These are phyloP conservation scores for Anthoscopus minutus DNA, from an alignment of 2,113 vertebrate genomes.

Conservation along the genomic window DNA sequence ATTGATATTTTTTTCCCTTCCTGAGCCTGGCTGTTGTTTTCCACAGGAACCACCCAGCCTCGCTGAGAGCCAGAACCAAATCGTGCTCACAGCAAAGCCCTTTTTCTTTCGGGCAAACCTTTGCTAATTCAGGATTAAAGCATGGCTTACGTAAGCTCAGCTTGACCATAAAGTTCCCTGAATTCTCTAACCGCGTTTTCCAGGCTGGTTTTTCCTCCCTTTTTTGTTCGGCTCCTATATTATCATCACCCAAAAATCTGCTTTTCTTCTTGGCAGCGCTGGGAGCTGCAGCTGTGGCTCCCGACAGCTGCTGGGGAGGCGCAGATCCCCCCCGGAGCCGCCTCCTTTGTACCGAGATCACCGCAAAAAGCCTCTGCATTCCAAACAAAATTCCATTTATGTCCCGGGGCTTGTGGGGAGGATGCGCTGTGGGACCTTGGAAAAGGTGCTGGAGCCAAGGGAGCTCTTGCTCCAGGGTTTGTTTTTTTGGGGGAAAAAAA, in stretches of 20 bases:
- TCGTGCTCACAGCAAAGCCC: not conserved
- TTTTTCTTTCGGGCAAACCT: not conserved
- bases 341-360: not conserved
- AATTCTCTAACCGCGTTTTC: not conserved
- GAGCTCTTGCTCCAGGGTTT: not conserved
- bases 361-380: not conserved
- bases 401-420: not conserved
- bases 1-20: not conserved
- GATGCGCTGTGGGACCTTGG: not conserved
- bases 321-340: not conserved
- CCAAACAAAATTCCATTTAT: not conserved
- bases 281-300: conserved; percentile 36
- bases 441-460: not conserved
- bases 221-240: not conserved
- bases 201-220: not conserved
- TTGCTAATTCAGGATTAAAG: not conserved
- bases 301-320: conserved; percentile 40
- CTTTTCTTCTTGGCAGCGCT: not conserved
- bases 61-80: not conserved
- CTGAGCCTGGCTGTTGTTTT: not conserved
- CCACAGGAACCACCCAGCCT: not conserved
- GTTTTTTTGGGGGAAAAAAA: not conserved
- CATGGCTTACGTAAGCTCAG: not conserved
- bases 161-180: not conserved
- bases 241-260: conserved; percentile 35